Evolutionary conservation across 1,140 invertebrate species (phyloP), one percentile per base, ranked within the genome.

Genomic region (Ylistrum balloti): DNA sequence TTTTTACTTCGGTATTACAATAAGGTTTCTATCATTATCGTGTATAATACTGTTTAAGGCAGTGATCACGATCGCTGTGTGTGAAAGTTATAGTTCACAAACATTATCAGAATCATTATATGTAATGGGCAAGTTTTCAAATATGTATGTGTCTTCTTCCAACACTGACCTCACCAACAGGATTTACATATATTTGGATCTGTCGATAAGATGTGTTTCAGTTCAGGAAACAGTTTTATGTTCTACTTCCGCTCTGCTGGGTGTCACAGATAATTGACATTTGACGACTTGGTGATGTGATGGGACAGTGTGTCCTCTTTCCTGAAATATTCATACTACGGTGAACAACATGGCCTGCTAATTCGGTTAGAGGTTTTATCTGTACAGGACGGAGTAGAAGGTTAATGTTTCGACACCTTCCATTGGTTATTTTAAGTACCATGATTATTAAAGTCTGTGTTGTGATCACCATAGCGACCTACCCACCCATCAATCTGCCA

Each of bases 241-340:
- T 74, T 74, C 56, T 74, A 74, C 56, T 74, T 74, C 56, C 56
- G 56, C 56, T 74, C 56, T n/a, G n/a, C 17, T 74, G 56, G n/a
- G 28, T 74, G 56, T 28, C 56, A 28, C 22, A 74, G 56, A 74
- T 74, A 74, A 74, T 74, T 74, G 56, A 74, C 56, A 28, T 74
- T 74, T 74, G 56, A 74, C 22, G 56, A n/a, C 13, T 38, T 38
- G n/a, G 56, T 5, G n/a, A 28, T 74, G n/a, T n/a, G n/a, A n/a
- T n/a, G n/a, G n/a, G n/a, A n/a, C n/a, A n/a, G n/a, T n/a, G 56
- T 5, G 22, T 74, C 56, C n/a, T n/a, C 5, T 74, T n/a, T 74
- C 56, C 22, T 74, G 56, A 74, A 74, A 74, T 74, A 74, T 74
- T 74, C 20, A 74, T 74, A 11, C 22, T 17, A 74, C 28, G 56